Evolutionary conservation across 2,797 vertebrate genomes (phyloP).

Genomic region (Anas georgica): DNA sequence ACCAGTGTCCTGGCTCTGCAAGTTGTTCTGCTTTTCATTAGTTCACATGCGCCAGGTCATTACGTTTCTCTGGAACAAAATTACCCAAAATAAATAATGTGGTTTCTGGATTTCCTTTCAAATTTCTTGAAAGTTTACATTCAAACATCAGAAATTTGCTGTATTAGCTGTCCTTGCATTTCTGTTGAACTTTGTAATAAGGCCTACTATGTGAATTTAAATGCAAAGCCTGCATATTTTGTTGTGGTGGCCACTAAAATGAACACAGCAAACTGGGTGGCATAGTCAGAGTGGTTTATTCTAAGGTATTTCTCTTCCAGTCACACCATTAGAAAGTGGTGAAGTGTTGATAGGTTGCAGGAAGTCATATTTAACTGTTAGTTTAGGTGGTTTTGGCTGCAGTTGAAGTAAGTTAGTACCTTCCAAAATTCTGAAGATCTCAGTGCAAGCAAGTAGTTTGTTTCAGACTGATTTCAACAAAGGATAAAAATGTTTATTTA

Average conservation of each 20-base stretch:
- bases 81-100: background rate
- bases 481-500: background rate
- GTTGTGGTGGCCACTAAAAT: background rate
- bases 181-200: background rate
- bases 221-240: background rate
- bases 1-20: background rate
- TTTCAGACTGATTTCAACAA: background rate
- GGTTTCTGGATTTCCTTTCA: background rate
- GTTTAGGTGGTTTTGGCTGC: background rate
- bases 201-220: background rate
- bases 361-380: background rate
- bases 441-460: background rate
- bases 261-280: background rate
- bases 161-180: background rate
- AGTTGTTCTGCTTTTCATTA: constrained; percentile 3
- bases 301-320: background rate
- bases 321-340: background rate
- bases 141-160: background rate
- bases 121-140: background rate
- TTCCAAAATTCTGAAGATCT: background rate
- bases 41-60: background rate
- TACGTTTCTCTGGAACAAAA: background rate
- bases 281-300: background rate
- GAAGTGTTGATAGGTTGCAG: background rate
- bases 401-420: background rate